Evolutionary conservation across 2,797 vertebrate genomes (phyloP), one percentile per base, ranked within the genome.

Genomic region (Scolopax bukidnonensis): DNA sequence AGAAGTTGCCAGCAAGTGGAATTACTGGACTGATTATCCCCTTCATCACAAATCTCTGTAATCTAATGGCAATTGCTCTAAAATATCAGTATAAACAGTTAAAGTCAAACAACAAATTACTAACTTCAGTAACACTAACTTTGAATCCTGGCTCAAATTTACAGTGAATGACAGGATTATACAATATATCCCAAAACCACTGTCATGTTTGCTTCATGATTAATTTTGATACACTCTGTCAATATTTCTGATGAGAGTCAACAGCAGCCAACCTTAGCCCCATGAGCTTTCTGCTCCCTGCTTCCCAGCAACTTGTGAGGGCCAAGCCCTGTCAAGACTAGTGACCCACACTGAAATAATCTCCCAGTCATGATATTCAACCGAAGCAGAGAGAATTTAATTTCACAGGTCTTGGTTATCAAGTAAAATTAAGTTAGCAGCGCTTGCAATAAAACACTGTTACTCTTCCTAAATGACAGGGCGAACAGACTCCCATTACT

Each of bases 321-420:
- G 64, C 53, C 53, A 86, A 83, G 30, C 14, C 65, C 82, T 70
- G 79, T 80, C 87, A 89, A 93, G 95, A 82, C 75, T 48, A 75
- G 75, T 73, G 78, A 85, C 43, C 73, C 71, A 51, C 59, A 48
- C 40, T 38, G 48, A 88, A 95, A 71, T 91, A 61, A 89, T 85
- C 74, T 85, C 57, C 79, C 87, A 78, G 93, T 96, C 84, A 95
- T 1, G 9, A 84, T 77, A 80, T 79, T 79, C 89, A 90, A 50
- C 40, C 1, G 7, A 93, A 83, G 81, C 85, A 87, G 40, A 67
- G 67, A 92, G 41, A 94, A 96, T 94, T 85, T 95, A 89, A 96
- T 96, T 96, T 96, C 94, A 93, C 80, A 97, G 79, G 50, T 67
- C 80, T 84, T 83, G 70, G 28, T 86, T 92, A 90, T 85, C 43